Percentiles rank a stretch among this genome's conserved stretches.
Evolutionary conservation across 1,140 invertebrate genomes (phyloP).

Genomic region (Trichonephila clavata): DNA sequence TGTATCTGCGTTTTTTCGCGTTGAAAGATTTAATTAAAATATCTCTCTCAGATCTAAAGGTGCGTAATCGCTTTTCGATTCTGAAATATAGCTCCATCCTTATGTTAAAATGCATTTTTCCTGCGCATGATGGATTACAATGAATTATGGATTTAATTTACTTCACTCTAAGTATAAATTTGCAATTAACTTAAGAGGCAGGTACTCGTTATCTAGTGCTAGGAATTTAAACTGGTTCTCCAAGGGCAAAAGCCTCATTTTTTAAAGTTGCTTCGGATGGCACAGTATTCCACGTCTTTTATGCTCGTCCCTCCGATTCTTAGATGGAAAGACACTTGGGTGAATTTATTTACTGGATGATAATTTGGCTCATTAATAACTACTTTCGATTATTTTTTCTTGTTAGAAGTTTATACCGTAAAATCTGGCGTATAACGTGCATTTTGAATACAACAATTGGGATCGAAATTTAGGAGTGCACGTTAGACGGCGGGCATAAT

Average conservation of each 20-base stretch:
- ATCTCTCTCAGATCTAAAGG: neutral
- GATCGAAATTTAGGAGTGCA: too few relatives aligned
- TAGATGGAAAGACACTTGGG: neutral
- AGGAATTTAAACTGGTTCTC: conserved; percentile 66
- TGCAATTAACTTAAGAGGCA: conserved; percentile 49
- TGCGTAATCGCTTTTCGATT: neutral
- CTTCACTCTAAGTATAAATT: conserved; percentile 62
- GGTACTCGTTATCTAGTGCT: conserved; percentile 42
- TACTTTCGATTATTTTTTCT: too few relatives aligned
- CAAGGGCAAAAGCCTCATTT: conserved; percentile 32
- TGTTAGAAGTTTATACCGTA: too few relatives aligned
- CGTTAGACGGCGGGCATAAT: too few relatives aligned
- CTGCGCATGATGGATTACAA: conserved; percentile 38
- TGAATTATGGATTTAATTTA: conserved; percentile 71
- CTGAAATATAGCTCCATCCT: neutral
- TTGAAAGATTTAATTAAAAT: neutral
- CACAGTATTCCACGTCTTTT: conserved; percentile 25
- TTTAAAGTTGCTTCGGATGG: neutral
- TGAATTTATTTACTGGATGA: too few relatives aligned
- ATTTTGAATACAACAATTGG: too few relatives aligned
- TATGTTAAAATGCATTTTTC: neutral
- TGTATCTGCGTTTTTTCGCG: neutral
- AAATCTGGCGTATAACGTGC: too few relatives aligned
- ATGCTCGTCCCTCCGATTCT: neutral
- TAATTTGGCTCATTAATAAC: too few relatives aligned